Evolutionary conservation across 2,888 invertebrate genomes (phyloP).

Genomic region (Corythucha ciliata): DNA sequence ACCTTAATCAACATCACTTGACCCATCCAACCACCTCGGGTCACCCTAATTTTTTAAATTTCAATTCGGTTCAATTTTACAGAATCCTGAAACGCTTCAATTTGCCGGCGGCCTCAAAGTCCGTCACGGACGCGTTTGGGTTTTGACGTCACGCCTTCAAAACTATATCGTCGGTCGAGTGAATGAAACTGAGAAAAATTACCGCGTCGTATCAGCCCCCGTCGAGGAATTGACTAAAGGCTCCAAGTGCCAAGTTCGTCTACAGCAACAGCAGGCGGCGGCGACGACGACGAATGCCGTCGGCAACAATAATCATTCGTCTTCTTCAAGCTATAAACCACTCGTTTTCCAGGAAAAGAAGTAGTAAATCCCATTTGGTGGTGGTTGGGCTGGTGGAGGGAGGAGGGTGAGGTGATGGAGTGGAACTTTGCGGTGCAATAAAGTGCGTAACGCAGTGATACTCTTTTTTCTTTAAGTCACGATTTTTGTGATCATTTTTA

Average conservation of each 20-base stretch:
- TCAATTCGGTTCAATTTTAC: no score
- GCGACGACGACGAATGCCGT: background rate
- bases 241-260: constrained; percentile 45
- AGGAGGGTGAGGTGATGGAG: no score
- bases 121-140: constrained; percentile 52
- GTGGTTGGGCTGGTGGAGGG: no score
- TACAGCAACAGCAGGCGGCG: constrained; percentile 9
- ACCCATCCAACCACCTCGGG: no score
- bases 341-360: no score
- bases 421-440: no score
- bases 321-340: constrained; percentile 4
- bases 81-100: constrained; percentile 54
- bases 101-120: constrained; percentile 63
- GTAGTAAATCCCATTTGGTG: no score
- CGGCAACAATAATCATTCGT: background rate
- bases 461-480: no score
- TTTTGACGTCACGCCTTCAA: constrained; percentile 58
- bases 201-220: constrained; percentile 57
- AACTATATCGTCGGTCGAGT: constrained; percentile 51
- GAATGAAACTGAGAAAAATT: constrained; percentile 49
- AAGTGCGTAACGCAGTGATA: no score
- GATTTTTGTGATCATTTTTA: no score
- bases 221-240: constrained; percentile 48
- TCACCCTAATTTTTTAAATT: no score
- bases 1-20: no score